phyloP scores from a whole-genome alignment of 2,797 vertebrate genomes.

The Xiphophorus birchmanni region DNA sequence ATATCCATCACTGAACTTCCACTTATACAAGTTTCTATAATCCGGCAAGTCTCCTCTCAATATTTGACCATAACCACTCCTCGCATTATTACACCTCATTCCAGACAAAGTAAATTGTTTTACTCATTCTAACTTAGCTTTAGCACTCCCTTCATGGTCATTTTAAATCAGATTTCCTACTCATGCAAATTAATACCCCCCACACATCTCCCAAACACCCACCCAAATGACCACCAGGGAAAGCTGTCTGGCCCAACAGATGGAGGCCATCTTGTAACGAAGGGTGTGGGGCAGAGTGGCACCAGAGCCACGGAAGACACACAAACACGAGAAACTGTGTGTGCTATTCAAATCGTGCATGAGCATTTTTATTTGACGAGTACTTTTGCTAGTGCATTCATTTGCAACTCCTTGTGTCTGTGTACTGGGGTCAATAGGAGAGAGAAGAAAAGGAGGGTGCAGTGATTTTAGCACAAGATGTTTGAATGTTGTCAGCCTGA shows the following conservation, averaged over 20 bases:
- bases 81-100: slow-evolving; percentile 32
- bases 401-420: slow-evolving; percentile 38
- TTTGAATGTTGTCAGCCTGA: slow-evolving; percentile 75
- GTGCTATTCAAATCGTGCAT: slow-evolving; percentile 36
- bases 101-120: slow-evolving; percentile 29
- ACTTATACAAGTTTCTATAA: slow-evolving; percentile 15
- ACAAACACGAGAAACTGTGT: slow-evolving; percentile 22
- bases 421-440: slow-evolving; percentile 14
- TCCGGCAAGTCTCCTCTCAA: slow-evolving; percentile 33
- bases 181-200: slow-evolving; percentile 56
- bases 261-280: slow-evolving; percentile 73
- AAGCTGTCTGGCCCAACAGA: slow-evolving; percentile 77
- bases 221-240: slow-evolving; percentile 62
- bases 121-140: slow-evolving; percentile 19
- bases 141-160: not conserved
- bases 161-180: slow-evolving; percentile 49
- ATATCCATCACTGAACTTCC: slow-evolving; percentile 34
- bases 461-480: slow-evolving; percentile 70
- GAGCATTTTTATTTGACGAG: slow-evolving; percentile 37
- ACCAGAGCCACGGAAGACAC: slow-evolving; percentile 31
- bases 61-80: slow-evolving; percentile 28
- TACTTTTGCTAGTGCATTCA: slow-evolving; percentile 39
- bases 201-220: slow-evolving; percentile 20
- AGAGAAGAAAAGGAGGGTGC: not conserved
- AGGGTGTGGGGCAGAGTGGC: slow-evolving; percentile 30